These are phyloP conservation scores for Megalurothrips usitatus DNA, from an alignment of 2,888 invertebrate species.

Conservation along the genomic window DNA sequence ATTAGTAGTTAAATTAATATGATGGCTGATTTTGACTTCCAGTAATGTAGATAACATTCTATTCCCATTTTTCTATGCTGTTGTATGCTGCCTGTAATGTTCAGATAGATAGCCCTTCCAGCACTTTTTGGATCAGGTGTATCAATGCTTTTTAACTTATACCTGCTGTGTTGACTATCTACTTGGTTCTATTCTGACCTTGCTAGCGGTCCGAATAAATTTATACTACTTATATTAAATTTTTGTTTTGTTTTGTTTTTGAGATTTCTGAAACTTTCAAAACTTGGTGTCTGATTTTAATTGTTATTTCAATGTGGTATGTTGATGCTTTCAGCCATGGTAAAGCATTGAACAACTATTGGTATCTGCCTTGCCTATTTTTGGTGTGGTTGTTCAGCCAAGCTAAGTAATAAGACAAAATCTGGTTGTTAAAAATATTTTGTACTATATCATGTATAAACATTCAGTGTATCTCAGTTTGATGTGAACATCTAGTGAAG, in stretches of 20 bases:
- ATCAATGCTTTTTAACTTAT: too few relatives aligned
- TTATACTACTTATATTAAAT: neutral
- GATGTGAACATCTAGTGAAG: slow-evolving; percentile 17
- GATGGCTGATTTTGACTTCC: neutral
- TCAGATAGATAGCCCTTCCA: too few relatives aligned
- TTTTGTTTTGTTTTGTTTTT: neutral
- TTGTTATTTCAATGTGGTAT: too few relatives aligned
- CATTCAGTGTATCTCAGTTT: slow-evolving; percentile 9
- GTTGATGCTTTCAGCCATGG: neutral
- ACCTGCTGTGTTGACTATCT: too few relatives aligned
- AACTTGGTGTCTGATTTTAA: too few relatives aligned
- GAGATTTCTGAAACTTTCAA: neutral
- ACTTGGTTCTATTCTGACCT: too few relatives aligned
- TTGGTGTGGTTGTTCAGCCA: slow-evolving; percentile 9
- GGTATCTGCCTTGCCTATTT: slow-evolving; percentile 1
- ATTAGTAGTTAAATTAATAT: neutral
- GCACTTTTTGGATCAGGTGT: too few relatives aligned
- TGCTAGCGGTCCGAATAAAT: too few relatives aligned
- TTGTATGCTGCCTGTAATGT: too few relatives aligned
- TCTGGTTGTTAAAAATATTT: neutral
- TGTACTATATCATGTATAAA: slow-evolving; percentile 11
- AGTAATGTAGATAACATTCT: neutral
- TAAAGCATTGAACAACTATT: slow-evolving; percentile 13
- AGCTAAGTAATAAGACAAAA: slow-evolving; percentile 9
- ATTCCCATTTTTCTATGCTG: neutral